Evolutionary conservation across 1,140 invertebrate species (phyloP), one percentile per base, ranked within the genome.

Genomic region (Trinorchestia longiramus): DNA sequence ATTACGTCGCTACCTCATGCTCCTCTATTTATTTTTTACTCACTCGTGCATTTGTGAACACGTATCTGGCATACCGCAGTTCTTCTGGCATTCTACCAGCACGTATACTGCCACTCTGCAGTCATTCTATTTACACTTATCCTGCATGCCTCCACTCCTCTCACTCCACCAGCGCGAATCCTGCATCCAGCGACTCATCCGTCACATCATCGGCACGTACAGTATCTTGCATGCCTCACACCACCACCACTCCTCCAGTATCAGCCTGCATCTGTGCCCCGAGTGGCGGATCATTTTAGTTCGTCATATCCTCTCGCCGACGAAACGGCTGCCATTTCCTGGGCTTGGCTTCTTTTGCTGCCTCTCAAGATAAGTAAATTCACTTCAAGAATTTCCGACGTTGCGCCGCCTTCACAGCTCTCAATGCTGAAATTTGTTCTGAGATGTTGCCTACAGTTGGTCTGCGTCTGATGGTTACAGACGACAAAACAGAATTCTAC

Each of bases 301-400:
- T 47, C 44, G 43, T 44, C 43, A 45, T 94, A 94, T 94, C 92
- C 92, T 94, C 44, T 8, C 44, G 92, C 36, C 43, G 41, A 44
- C 92, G 43, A 94, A 94, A 94, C 92, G 92, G 41, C 92, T 43
- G 92, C 44, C 92, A 44, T 45, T 94, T 47, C 43, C 92, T 94
- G 41, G 43, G 92, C 43, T n/a, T 11, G 92, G 43, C 23, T 94
- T 94, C 92, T 94, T 94, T 94, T 44, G 92, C 92, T 47, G 92
- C 92, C 92, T 94, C 92, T 94, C 92, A 94, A 94, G 92, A 94
- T 94, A 94, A 94, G 92, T 94, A 94, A 94, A 94, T 94, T 94
- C 44, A 47, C 92, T 94, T 94, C 92, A 94, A 94, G 92, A 94
- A 94, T 94, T 94, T 94, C 92, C 92, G 92, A 4, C 88, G 41